Percentiles rank a stretch among this genome's conserved stretches.
Conservation (phyloP, 2,797 vertebrate species). For the Microcaecilia unicolor region DNA sequence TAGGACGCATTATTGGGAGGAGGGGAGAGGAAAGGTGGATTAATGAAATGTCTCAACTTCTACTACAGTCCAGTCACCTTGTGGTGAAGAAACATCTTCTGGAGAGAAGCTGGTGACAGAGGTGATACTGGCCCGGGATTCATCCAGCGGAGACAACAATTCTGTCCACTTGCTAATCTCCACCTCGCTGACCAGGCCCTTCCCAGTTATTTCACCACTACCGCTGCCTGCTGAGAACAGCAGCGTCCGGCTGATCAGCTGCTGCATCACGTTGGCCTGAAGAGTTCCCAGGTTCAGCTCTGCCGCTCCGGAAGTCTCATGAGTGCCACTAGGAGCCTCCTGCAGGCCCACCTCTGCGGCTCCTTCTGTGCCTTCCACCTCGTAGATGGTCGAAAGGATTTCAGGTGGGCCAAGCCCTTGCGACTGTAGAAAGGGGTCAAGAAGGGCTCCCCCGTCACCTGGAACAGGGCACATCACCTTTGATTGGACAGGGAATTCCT, state of each 20-base stretch:
- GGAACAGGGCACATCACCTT: conserved; percentile 25
- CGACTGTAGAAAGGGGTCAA: no score
- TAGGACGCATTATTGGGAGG: no score
- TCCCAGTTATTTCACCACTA: conserved; percentile 1
- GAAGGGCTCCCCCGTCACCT: conserved; percentile 39
- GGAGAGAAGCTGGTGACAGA: conserved; percentile 82
- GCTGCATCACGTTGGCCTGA: conserved; percentile 73
- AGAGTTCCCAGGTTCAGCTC: conserved; percentile 38
- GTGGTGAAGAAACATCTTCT: conserved; percentile 53
- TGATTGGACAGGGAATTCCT: no score
- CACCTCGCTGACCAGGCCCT: conserved; percentile 49
- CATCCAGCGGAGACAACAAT: conserved; percentile 63
- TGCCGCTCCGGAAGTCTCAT: conserved; percentile 17
- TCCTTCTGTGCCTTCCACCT: conserved; percentile 65
- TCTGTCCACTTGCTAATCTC: conserved; percentile 78
- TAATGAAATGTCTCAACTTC: conserved; percentile 84
- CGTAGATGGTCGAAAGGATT: conserved; percentile 83
- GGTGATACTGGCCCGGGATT: conserved; percentile 69
- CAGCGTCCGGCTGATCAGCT: conserved; percentile 76
- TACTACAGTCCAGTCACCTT: conserved; percentile 82
- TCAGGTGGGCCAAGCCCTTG: conserved; percentile 57
- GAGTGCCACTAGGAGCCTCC: background rate
- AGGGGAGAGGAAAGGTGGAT: conserved; percentile 16
- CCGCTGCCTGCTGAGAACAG: conserved; percentile 50
- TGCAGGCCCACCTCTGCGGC: conserved; percentile 35